These are phyloP conservation scores for Bubalus kerabau DNA, from an alignment of 2,113 vertebrate species.

Conservation along the genomic window DNA sequence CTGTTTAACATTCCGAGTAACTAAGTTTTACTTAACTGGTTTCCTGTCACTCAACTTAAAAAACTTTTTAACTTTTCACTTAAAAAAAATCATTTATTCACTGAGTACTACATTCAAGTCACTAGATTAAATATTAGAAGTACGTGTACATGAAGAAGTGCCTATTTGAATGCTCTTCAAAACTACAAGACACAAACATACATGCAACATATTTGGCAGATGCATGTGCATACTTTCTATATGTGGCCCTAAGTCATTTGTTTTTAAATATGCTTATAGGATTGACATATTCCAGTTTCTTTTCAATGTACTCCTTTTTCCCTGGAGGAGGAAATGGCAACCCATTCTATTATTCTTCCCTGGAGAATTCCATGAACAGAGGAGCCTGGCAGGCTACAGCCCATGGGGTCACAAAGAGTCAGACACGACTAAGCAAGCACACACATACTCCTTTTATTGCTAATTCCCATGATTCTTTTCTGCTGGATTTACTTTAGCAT, in stretches of 20 bases:
- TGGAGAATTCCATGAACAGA: neutral
- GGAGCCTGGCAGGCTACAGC: neutral
- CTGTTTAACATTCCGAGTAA: neutral
- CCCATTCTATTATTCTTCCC: neutral
- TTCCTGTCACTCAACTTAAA: neutral
- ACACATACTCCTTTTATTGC: neutral
- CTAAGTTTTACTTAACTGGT: neutral
- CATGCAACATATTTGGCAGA: neutral
- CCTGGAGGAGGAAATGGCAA: neutral
- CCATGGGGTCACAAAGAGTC: neutral
- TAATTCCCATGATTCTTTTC: neutral
- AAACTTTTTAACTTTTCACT: neutral
- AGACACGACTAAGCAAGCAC: neutral
- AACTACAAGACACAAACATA: conserved; percentile 2
- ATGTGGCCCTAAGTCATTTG: neutral
- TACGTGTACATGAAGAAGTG: neutral
- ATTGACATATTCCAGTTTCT: neutral
- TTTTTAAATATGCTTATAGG: neutral
- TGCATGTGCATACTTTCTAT: neutral
- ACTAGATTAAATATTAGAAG: neutral
- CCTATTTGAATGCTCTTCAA: neutral
- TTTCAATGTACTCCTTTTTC: neutral
- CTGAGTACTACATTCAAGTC: neutral
- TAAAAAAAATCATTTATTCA: neutral
- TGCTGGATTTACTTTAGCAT: neutral